Evolutionary conservation across 2,797 vertebrate genomes (phyloP), one percentile per base, ranked within the genome.

Genomic region (Clangula hyemalis): DNA sequence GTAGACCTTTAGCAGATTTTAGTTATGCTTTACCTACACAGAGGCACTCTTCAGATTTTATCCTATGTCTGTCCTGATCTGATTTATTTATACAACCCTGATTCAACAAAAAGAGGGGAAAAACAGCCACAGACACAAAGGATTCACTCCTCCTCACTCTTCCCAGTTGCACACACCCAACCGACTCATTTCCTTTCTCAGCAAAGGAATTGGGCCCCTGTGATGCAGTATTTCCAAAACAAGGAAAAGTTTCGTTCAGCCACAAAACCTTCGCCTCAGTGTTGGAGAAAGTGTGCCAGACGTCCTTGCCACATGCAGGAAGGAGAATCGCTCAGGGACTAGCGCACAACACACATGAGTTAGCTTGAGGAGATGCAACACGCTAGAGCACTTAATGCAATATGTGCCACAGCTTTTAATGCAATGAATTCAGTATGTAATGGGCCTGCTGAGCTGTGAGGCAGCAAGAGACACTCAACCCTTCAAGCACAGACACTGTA

Each of bases 171-270:
- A 78, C 65, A 94, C 85, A 89, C 68, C 85, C 90, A 0, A 24
- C 11, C 66, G 74, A 93, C 32, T 93, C 77, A 96, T 89, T 96
- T 92, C 95, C 93, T 96, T 81, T 83, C 77, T 90, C 89, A 89
- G 93, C 77, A 78, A 82, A 83, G 78, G 78, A 95, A 88, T 57
- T 62, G 28, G 79, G 81, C 25, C 49, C 68, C 68, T 2, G 4
- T 74, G 49, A 86, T 12, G 47, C 84, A 25, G 1, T 90, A 80
- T 92, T 96, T 97, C 91, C 89, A 94, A 91, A 94, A 89, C 87
- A 91, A 90, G 57, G 68, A 85, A 43, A 43, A 43, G 43, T 43
- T 43, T 43, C 21, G 16, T 93, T 92, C 85, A 73, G 72, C 84
- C 79, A 82, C 57, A 72, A 88, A 88, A 77, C n/a, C 62, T 90